Conservation (phyloP, 2,113 vertebrate species). For the Promerops cafer region DNA sequence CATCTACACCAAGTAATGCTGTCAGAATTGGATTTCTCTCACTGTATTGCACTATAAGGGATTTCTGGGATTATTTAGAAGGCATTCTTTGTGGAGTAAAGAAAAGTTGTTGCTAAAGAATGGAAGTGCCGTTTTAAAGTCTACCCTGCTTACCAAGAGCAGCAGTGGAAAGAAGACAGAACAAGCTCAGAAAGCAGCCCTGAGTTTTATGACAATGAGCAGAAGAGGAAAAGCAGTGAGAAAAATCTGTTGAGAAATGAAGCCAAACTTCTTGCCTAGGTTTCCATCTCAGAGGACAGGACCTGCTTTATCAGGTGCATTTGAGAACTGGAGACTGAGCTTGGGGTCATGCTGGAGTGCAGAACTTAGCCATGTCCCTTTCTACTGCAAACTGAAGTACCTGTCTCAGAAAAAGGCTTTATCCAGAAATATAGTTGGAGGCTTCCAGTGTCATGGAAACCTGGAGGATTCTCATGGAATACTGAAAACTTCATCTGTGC, state of each 20-base stretch:
- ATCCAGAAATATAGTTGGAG: not conserved
- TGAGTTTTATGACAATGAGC: not conserved
- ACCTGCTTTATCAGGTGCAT: not conserved
- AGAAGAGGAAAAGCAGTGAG: not conserved
- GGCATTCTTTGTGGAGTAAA: not conserved
- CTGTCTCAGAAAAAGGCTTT: not conserved
- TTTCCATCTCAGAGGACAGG: not conserved
- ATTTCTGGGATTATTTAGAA: not conserved
- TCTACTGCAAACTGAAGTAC: not conserved
- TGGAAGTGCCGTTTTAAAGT: not conserved
- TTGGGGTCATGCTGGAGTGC: not conserved
- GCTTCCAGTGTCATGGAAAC: not conserved
- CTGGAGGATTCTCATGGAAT: not conserved
- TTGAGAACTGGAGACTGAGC: not conserved
- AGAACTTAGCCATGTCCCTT: not conserved
- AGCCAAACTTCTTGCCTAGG: not conserved
- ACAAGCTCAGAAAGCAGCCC: not conserved
- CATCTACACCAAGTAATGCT: not conserved
- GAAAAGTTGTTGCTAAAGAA: not conserved
- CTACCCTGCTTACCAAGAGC: not conserved
- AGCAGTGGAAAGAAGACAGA: not conserved
- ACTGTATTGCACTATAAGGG: not conserved
- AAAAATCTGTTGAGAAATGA: not conserved
- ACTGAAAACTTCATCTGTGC: not conserved
- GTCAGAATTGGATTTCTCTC: not conserved